phyloP scores from a whole-genome alignment of 2,797 vertebrate species.

The Meriones psammophilus region DNA sequence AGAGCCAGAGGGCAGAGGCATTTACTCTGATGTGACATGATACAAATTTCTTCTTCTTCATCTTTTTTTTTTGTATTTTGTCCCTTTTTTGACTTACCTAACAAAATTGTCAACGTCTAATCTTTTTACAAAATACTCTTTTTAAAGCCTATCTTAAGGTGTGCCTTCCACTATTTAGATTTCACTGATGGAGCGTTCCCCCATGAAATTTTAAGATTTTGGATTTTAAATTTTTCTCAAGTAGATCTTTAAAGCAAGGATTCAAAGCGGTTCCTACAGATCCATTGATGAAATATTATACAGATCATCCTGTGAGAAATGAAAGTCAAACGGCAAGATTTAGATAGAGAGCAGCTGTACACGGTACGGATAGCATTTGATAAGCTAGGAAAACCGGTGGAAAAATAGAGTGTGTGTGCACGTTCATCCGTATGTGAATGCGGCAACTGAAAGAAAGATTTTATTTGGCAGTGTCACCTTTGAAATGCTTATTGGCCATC shows the following conservation, averaged over 20 bases:
- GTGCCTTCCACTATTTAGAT: not conserved
- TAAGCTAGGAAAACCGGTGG: not conserved
- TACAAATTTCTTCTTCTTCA: not conserved
- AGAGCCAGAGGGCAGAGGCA: not conserved
- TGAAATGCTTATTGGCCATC: not conserved
- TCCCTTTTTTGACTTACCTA: constrained; percentile 24
- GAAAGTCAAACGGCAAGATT: not conserved
- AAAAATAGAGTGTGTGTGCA: not conserved
- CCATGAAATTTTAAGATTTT: constrained; percentile 49
- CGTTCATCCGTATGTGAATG: too few relatives aligned
- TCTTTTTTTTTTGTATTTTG: not conserved
- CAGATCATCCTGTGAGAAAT: constrained; percentile 51
- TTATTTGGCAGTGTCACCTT: not conserved
- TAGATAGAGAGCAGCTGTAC: not conserved
- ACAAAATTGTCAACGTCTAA: constrained; percentile 13
- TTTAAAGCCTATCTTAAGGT: not conserved
- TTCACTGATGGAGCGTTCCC: constrained; percentile 7
- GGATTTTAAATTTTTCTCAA: not conserved
- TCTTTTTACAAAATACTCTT: not conserved
- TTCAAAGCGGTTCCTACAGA: not conserved
- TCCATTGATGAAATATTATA: not conserved
- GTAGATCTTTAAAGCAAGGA: not conserved
- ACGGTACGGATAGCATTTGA: not conserved
- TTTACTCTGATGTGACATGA: not conserved
- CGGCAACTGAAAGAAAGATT: not conserved